Evolutionary conservation across 2,113 vertebrate genomes (phyloP).

Genomic region (Eolophus roseicapilla): DNA sequence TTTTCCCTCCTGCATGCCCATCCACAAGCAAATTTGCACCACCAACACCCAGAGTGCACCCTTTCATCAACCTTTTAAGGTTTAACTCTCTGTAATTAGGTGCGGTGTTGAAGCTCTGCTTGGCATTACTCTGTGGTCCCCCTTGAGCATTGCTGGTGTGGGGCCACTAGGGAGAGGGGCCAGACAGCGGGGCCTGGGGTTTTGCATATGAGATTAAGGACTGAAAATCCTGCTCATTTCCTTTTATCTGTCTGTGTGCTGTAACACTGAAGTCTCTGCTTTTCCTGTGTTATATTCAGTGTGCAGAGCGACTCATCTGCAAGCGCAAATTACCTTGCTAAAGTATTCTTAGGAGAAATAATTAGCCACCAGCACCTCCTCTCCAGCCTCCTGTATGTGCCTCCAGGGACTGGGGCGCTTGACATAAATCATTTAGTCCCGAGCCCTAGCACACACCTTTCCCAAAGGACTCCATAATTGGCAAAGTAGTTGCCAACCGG

Average conservation of each 20-base stretch:
- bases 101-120: neutral
- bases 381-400: conserved; percentile 66
- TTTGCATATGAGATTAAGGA: conserved; percentile 64
- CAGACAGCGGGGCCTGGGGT: neutral
- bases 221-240: conserved; percentile 3
- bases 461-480: conserved; percentile 81
- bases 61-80: neutral
- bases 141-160: neutral
- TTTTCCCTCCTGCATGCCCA: neutral
- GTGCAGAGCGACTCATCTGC: conserved; percentile 76
- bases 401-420: conserved; percentile 75
- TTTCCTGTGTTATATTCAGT: conserved; percentile 64
- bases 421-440: conserved; percentile 85
- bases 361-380: conserved; percentile 80
- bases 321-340: conserved; percentile 79
- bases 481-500: conserved; percentile 84
- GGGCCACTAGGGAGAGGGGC: neutral
- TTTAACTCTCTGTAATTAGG: neutral
- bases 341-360: conserved; percentile 86
- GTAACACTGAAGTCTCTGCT: conserved; percentile 58
- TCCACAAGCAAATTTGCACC: neutral
- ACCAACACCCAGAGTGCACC: neutral
- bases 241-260: conserved; percentile 60
- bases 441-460: conserved; percentile 77
- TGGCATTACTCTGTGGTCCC: neutral